phyloP scores from a whole-genome alignment of 2,888 invertebrate species.

The Leptogaster cylindrica region DNA sequence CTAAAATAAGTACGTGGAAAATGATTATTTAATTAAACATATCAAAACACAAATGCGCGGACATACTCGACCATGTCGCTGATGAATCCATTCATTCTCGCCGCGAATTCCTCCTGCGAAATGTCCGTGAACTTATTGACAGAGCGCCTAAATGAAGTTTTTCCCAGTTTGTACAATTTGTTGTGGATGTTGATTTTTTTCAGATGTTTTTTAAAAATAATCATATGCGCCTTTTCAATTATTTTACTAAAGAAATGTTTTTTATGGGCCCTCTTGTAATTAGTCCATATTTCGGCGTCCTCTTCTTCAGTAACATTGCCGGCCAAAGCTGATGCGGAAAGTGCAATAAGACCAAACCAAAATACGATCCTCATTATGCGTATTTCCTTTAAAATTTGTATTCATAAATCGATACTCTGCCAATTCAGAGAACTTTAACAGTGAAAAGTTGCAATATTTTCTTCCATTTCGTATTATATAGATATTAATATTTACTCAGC shows the following conservation, averaged over 20 bases:
- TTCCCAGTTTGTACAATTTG: neutral
- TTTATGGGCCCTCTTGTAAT: conserved; percentile 21
- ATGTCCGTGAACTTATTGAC: conserved; percentile 17
- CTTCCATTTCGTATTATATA: too few relatives aligned
- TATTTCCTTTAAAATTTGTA: too few relatives aligned
- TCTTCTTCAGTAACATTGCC: too few relatives aligned
- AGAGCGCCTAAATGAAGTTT: neutral
- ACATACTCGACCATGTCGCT: conserved; percentile 15
- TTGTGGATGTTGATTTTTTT: conserved; percentile 14
- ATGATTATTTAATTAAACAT: neutral
- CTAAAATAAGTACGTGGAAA: neutral
- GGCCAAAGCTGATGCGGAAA: too few relatives aligned
- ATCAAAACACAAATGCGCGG: neutral
- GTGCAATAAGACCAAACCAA: too few relatives aligned
- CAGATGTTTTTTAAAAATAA: neutral
- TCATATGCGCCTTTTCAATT: neutral
- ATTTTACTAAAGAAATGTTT: neutral
- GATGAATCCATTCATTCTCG: conserved; percentile 3
- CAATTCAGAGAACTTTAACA: too few relatives aligned
- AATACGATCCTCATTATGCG: too few relatives aligned
- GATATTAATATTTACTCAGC: too few relatives aligned
- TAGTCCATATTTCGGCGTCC: too few relatives aligned
- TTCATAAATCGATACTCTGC: too few relatives aligned
- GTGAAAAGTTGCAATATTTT: too few relatives aligned
- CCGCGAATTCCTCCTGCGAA: neutral